Evolutionary conservation across 2,113 vertebrate species (phyloP).

Genomic region (Balaeniceps rex): DNA sequence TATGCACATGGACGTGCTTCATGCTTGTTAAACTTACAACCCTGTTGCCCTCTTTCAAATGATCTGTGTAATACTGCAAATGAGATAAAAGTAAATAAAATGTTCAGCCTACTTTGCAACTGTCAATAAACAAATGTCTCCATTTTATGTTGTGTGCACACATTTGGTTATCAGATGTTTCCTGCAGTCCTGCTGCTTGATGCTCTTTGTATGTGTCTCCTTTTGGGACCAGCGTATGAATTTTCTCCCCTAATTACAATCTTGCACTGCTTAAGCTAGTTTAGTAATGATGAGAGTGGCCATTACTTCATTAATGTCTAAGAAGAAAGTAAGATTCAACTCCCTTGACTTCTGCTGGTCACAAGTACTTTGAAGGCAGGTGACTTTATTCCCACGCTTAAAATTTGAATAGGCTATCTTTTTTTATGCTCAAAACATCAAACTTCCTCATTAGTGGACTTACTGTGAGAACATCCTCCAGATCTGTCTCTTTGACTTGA

Average conservation of each 20-base stretch:
- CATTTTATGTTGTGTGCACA: not conserved
- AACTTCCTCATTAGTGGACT: not conserved
- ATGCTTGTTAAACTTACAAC: not conserved
- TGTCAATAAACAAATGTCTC: conserved; percentile 12
- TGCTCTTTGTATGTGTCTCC: not conserved
- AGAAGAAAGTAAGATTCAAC: not conserved
- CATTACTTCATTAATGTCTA: not conserved
- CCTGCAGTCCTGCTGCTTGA: not conserved
- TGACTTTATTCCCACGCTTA: not conserved
- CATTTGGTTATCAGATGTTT: not conserved
- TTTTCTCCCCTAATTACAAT: not conserved
- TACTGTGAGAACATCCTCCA: not conserved
- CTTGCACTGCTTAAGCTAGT: not conserved
- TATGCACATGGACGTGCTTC: not conserved
- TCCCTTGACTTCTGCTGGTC: not conserved
- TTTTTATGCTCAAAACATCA: not conserved
- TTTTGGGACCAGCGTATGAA: not conserved
- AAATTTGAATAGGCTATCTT: not conserved
- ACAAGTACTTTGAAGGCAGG: not conserved
- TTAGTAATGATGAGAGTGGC: not conserved
- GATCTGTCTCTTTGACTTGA: not conserved
- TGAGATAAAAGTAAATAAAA: conserved; percentile 18
- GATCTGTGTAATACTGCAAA: conserved; percentile 23
- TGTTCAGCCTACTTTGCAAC: not conserved
- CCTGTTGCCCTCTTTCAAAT: conserved; percentile 17